A percentile compares a stretch with the other conserved stretches of the same genome.
Evolutionary conservation across 2,113 vertebrate genomes (phyloP).

Genomic region (Hystrix cristata): DNA sequence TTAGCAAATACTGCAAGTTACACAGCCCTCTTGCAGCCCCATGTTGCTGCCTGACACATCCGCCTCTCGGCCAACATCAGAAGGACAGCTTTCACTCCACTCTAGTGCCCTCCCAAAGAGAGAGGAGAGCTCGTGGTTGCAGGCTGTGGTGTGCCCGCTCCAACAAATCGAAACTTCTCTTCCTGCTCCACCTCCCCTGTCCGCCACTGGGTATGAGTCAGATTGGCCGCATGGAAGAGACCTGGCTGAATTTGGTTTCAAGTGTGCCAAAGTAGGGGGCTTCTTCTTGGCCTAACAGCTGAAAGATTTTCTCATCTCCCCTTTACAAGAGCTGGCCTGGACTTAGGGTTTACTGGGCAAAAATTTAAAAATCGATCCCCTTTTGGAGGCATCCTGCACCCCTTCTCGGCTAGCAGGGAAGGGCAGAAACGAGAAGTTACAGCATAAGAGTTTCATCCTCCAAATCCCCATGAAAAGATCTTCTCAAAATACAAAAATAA

Average conservation of each 20-base stretch:
- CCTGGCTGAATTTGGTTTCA: not conserved
- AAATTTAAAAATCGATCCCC: not conserved
- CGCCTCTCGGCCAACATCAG: not conserved
- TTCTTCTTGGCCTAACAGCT: not conserved
- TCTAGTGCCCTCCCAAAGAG: not conserved
- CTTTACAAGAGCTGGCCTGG: not conserved
- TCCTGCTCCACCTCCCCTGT: not conserved
- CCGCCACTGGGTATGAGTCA: not conserved
- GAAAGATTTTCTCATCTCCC: not conserved
- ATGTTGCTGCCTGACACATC: not conserved
- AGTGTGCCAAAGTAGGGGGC: not conserved
- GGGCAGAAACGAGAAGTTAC: not conserved
- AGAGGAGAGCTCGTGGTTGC: not conserved
- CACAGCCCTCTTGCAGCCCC: not conserved
- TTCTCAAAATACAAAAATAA: constrained; percentile 41
- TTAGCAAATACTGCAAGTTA: not conserved
- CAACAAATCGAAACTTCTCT: not conserved
- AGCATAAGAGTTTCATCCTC: not conserved
- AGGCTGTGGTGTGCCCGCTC: not conserved
- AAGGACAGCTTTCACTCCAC: not conserved
- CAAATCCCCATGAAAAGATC: not conserved
- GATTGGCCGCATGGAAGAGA: not conserved
- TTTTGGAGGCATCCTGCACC: not conserved
- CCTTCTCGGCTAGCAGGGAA: not conserved
- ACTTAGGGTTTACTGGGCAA: not conserved